phyloP scores from a whole-genome alignment of 1,140 invertebrate genomes.

The Agrypnia vestita region DNA sequence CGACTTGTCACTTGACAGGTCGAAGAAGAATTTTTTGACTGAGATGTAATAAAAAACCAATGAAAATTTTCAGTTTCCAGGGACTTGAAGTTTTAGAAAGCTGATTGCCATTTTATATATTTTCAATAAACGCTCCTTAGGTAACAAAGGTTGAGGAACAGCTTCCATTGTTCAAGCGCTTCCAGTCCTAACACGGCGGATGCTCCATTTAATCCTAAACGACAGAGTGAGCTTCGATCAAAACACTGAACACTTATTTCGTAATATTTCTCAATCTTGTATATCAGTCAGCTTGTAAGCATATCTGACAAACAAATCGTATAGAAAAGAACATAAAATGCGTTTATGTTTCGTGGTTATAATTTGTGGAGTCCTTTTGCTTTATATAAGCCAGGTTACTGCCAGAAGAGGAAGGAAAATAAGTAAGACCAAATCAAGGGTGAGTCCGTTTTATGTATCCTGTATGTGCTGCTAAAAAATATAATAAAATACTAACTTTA shows the following conservation, averaged over 20 bases:
- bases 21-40: too few species aligned
- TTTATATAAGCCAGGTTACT: conserved; percentile 38
- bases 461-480: too few species aligned
- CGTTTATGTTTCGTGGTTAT: conserved; percentile 35
- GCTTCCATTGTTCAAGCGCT: not conserved
- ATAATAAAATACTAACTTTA: too few species aligned
- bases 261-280: not conserved
- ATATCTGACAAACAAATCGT: too few species aligned
- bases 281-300: too few species aligned
- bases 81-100: too few species aligned
- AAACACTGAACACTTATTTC: conserved; percentile 49
- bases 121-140: not conserved
- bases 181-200: conserved; percentile 37
- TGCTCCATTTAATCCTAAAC: conserved; percentile 57
- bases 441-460: conserved; percentile 13
- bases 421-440: conserved; percentile 59
- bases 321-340: conserved; percentile 34
- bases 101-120: too few species aligned
- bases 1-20: too few species aligned
- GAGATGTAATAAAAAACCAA: too few species aligned
- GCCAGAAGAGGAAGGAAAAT: conserved; percentile 57
- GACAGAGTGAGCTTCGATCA: conserved; percentile 54
- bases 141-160: conserved; percentile 23
- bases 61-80: too few species aligned
- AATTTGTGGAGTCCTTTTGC: conserved; percentile 45